Evolutionary conservation across 2,888 invertebrate species (phyloP).

Genomic region (Drosophila macrothrix): DNA sequence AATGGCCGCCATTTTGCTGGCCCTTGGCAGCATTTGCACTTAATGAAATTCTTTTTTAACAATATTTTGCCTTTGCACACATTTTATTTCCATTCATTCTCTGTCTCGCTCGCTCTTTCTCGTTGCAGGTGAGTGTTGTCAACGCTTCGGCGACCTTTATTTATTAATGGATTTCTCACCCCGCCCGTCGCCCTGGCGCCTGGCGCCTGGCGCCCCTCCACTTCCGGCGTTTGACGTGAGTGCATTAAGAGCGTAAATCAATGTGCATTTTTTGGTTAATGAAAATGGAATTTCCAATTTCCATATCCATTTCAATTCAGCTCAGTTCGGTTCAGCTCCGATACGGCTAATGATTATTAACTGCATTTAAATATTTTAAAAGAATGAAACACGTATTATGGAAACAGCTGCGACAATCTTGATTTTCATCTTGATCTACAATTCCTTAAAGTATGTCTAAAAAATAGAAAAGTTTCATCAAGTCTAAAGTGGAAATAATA

Average conservation of each 20-base stretch:
- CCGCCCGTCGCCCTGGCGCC: constrained; percentile 14
- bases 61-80: constrained; percentile 32
- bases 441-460: neutral
- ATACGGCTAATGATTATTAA: constrained; percentile 5
- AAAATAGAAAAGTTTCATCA: neutral
- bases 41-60: constrained; percentile 73
- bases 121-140: constrained; percentile 73
- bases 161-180: constrained; percentile 75
- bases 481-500: neutral
- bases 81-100: constrained; percentile 22
- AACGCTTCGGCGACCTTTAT: constrained; percentile 60
- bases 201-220: neutral
- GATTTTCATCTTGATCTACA: too few species aligned
- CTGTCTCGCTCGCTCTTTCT: constrained; percentile 22
- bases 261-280: constrained; percentile 23
- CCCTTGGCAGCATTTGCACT: constrained; percentile 62
- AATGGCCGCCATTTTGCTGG: constrained; percentile 73
- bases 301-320: constrained; percentile 6
- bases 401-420: neutral
- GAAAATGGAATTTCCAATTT: constrained; percentile 40
- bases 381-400: neutral
- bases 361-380: neutral
- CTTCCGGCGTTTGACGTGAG: constrained; percentile 50
- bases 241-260: constrained; percentile 42
- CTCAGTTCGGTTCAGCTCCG: neutral